phyloP scores from a whole-genome alignment of 2,113 vertebrate species.

The Eubucco bourcierii region DNA sequence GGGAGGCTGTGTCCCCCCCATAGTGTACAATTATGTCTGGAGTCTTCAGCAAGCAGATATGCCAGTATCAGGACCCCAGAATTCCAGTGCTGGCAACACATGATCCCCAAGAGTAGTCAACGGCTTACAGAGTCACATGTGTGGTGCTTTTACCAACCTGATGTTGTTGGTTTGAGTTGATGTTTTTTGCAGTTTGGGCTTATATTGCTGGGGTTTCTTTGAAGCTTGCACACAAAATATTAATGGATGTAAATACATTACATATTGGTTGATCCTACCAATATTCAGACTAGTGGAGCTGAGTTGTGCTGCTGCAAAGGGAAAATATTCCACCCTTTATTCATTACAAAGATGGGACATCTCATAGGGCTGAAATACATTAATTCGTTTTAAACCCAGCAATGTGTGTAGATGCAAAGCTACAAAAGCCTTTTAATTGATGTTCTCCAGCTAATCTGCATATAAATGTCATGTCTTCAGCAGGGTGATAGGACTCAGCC shows the following conservation, averaged over 20 bases:
- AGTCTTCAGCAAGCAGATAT: fast-evolving
- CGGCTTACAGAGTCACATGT: too few relatives aligned
- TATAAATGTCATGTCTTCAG: background rate
- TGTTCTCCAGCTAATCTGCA: background rate
- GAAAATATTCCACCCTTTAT: background rate
- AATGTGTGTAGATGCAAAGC: background rate
- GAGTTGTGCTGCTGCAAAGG: too few relatives aligned
- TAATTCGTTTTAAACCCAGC: background rate
- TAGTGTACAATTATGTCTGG: fast-evolving
- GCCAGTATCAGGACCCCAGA: fast-evolving
- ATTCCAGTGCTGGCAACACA: fast-evolving
- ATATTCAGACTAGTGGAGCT: background rate
- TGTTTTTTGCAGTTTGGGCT: background rate
- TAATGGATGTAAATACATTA: background rate
- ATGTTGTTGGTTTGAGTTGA: background rate
- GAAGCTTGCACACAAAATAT: background rate
- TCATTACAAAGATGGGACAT: background rate
- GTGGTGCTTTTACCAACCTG: fast-evolving
- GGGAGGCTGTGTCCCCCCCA: fast-evolving
- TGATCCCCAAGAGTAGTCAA: fast-evolving
- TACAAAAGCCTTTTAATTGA: background rate
- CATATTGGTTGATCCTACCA: background rate
- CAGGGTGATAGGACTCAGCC: background rate
- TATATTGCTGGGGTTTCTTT: background rate
- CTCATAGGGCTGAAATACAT: background rate